Base-by-base conservation (phyloP, 2,888 invertebrate genomes). In the Orthonevra nobilis region DNA sequence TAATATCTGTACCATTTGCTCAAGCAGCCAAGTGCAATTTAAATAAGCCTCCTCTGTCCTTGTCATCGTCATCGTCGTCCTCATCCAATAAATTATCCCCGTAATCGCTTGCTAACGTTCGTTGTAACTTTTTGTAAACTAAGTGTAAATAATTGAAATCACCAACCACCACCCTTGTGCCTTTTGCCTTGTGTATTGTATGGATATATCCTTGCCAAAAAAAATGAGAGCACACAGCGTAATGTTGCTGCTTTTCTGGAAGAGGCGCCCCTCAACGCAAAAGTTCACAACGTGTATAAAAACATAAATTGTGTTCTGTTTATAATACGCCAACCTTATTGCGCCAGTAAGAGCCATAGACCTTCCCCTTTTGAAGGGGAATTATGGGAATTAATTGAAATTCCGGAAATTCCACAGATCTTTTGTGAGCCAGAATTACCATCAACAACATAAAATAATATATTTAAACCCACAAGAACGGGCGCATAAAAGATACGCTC, bases 341-440 rank as follows among this genome's bases (percentile, higher is more conserved):
- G 60, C 36, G 56, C 73, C 66, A 73, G 79, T 73, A 61, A 79
- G 54, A 79, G 61, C 72, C 46, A 40, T 68, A 73, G 66, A 79
- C 75, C 66, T 81, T 70, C 60, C 79, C 74, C 81, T 64, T 61
- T 72, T 83, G 83, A 82, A 83, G 84, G 83, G 86, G 86, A 77
- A 86, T 87, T 88, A 88, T 86, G 86, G 85, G 87, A 87, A 87
- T 87, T 87, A 87, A 87, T 87, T 87, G 87, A 88, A 87, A 87
- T 87, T 88, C 88, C 86, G 85, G 83, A 83, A 84, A 86, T 88
- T 84, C 88, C 87, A 84, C 84, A 86, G 86, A 85, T 85, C 86
- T 87, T 87, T 86, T 87, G 84, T 85, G 85, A 84, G 85, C 83
- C 85, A 85, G 86, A 88, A 87, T 88, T 88, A 87, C 86, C 86